Conservation (phyloP, 2,113 vertebrate genomes). For the Poecilia latipinna region DNA sequence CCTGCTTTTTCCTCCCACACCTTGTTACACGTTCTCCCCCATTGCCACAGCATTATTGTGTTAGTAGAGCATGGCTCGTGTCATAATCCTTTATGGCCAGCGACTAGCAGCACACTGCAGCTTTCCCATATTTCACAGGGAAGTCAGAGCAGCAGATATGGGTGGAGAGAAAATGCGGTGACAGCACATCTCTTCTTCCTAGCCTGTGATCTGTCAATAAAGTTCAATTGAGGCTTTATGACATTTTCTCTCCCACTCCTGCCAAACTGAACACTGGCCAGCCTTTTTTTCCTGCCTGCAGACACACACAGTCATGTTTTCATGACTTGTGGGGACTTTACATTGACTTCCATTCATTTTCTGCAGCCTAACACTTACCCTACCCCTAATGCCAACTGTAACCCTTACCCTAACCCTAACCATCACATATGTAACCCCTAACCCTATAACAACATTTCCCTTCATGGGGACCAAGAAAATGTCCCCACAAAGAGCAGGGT, state of each 20-base stretch:
- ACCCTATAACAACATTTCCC: no score
- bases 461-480: no score
- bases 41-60: constrained; percentile 40
- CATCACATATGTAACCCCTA: no score
- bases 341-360: no score
- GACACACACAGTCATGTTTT: no score
- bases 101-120: constrained; percentile 3
- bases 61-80: constrained; percentile 40
- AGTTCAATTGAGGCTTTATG: constrained; percentile 59
- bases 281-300: constrained; percentile 1
- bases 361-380: no score
- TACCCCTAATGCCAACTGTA: no score
- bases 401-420: no score
- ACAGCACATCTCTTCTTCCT: constrained; percentile 36
- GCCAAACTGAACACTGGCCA: constrained; percentile 2
- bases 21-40: constrained; percentile 2
- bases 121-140: constrained; percentile 23
- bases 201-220: constrained; percentile 67
- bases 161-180: constrained; percentile 19
- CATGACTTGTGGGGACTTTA: no score
- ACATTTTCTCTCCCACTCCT: constrained; percentile 51
- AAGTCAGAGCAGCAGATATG: constrained; percentile 4
- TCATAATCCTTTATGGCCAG: constrained; percentile 52
- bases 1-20: constrained; percentile 17
- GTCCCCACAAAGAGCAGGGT: no score